Evolutionary conservation across 2,113 vertebrate genomes (phyloP).

Genomic region (Prochilodus magdalenae): DNA sequence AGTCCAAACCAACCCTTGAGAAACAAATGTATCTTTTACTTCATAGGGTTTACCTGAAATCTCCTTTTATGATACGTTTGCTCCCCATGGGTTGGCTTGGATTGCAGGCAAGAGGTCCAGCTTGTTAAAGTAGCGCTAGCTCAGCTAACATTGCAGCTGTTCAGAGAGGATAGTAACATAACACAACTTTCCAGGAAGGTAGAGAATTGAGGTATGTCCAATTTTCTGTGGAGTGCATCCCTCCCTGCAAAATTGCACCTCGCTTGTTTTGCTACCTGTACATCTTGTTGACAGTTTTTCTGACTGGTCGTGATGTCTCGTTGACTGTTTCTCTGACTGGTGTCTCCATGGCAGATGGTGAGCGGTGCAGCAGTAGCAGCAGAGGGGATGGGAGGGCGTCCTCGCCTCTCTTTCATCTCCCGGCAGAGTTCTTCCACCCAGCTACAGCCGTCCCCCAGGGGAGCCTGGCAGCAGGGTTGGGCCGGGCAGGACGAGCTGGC

Average conservation of each 20-base stretch:
- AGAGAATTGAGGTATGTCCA: background rate
- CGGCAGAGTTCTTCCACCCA: conserved; percentile 90
- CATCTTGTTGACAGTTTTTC: conserved; percentile 15
- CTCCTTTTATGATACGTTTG: too few species aligned
- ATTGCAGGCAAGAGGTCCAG: too few species aligned
- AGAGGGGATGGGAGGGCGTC: conserved; percentile 57
- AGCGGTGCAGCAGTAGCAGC: conserved; percentile 9
- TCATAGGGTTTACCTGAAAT: too few species aligned
- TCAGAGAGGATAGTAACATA: too few species aligned
- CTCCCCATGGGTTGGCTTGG: too few species aligned
- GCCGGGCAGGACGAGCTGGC: conserved; percentile 58
- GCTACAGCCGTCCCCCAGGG: conserved; percentile 73
- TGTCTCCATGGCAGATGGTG: conserved; percentile 31
- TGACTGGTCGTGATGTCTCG: background rate
- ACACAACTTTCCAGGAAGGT: too few species aligned
- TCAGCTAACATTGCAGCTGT: too few species aligned
- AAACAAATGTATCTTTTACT: too few species aligned
- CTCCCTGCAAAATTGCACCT: background rate
- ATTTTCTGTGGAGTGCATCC: background rate
- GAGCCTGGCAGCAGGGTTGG: conserved; percentile 65
- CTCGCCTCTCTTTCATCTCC: conserved; percentile 79
- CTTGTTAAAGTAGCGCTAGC: too few species aligned
- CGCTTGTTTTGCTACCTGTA: background rate
- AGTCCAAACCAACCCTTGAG: too few species aligned
- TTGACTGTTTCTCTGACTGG: conserved; percentile 18